Conservation (phyloP, 2,888 invertebrate species). For the Plebejus anna region DNA sequence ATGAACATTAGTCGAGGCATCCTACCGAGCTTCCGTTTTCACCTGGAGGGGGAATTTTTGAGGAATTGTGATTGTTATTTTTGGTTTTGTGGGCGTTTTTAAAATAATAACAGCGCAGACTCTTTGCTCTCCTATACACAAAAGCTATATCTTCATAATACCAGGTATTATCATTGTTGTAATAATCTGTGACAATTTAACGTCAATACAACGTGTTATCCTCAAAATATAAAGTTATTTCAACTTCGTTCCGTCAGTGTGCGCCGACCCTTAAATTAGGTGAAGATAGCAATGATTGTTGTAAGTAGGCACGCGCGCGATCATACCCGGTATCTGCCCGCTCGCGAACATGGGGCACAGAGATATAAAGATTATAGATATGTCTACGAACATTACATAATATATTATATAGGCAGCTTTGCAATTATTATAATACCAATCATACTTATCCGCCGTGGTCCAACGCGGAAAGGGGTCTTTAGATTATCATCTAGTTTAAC, state of each 20-base stretch:
- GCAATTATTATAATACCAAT: too few relatives aligned
- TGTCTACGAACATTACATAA: not conserved
- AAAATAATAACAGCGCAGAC: too few relatives aligned
- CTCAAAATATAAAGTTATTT: not conserved
- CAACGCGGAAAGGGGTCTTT: not conserved
- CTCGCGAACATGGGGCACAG: not conserved
- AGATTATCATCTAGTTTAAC: not conserved
- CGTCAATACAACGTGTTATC: not conserved
- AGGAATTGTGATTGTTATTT: not conserved
- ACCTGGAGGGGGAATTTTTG: not conserved
- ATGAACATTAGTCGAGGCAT: not conserved
- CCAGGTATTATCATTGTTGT: too few relatives aligned
- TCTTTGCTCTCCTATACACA: too few relatives aligned
- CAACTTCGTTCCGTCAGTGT: not conserved
- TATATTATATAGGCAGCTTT: too few relatives aligned
- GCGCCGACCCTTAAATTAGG: slow-evolving; percentile 1
- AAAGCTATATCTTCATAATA: too few relatives aligned
- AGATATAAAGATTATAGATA: not conserved
- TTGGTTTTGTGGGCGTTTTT: not conserved
- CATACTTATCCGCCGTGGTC: not conserved
- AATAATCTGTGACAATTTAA: too few relatives aligned
- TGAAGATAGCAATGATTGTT: slow-evolving; percentile 14
- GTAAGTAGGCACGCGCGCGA: slow-evolving; percentile 16
- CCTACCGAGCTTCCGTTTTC: slow-evolving; percentile 15
- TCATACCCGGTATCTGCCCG: slow-evolving; percentile 1